A percentile compares a stretch with the other conserved stretches of the same genome.
Conservation (phyloP, 2,888 invertebrate genomes). For the Himalopsyche japonica region DNA sequence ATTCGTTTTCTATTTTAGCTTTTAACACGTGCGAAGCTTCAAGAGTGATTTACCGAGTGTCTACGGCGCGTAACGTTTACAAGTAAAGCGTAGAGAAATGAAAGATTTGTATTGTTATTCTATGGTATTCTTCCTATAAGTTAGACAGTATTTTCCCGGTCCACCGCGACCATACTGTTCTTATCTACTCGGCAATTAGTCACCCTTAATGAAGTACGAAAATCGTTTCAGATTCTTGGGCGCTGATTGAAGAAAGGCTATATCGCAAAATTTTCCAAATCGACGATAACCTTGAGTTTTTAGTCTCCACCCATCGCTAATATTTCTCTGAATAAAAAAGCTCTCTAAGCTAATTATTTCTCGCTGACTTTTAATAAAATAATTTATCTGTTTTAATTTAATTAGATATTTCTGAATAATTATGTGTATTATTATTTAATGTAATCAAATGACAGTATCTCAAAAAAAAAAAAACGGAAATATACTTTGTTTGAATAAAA, state of each 20-base stretch:
- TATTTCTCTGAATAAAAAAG: too few relatives aligned
- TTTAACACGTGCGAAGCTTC: not conserved
- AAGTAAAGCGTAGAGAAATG: conserved; percentile 21
- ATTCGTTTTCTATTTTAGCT: not conserved
- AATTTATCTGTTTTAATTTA: too few relatives aligned
- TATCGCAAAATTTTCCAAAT: not conserved
- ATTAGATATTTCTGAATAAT: too few relatives aligned
- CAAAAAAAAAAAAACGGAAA: too few relatives aligned
- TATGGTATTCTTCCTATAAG: not conserved
- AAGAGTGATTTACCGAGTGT: not conserved
- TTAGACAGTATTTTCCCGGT: not conserved
- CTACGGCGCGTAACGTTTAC: not conserved
- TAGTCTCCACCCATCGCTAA: too few relatives aligned
- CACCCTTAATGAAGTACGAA: conserved; percentile 34
- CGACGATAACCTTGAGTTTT: too few relatives aligned
- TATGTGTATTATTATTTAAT: too few relatives aligned
- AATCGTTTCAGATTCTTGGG: conserved; percentile 9
- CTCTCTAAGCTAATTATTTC: too few relatives aligned
- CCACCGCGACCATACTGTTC: conserved; percentile 5
- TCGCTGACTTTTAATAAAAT: too few relatives aligned
- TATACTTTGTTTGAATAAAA: too few relatives aligned
- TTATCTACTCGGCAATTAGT: conserved; percentile 36
- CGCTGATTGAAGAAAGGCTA: not conserved
- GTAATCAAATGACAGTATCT: too few relatives aligned
- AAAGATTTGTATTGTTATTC: conserved; percentile 33